phyloP scores from a whole-genome alignment of 92 coral and sea anemone species.

The Actinostola sp. region DNA sequence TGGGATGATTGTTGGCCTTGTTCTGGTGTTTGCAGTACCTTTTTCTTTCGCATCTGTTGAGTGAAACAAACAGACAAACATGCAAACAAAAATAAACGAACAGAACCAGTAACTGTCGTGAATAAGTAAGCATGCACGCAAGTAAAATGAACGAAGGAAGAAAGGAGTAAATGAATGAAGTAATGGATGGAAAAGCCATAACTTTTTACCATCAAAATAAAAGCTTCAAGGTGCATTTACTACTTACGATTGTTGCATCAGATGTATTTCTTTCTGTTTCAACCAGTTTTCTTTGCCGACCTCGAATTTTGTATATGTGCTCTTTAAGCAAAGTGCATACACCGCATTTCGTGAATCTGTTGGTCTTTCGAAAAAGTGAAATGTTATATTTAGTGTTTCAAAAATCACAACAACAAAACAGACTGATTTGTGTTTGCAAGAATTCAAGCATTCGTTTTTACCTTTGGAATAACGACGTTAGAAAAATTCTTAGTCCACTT shows the following conservation, averaged over 20 bases:
- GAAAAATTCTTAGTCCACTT: slow-evolving; percentile 30
- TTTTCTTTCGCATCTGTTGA: neutral
- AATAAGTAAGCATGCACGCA: neutral
- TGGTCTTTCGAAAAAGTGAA: no score
- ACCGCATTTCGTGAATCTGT: no score
- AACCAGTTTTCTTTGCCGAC: no score
- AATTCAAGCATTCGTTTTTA: neutral
- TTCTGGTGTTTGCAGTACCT: neutral
- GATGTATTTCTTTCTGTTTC: neutral
- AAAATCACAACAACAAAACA: no score
- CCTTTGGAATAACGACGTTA: slow-evolving; percentile 33
- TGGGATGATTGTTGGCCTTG: neutral
- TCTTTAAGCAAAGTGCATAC: no score
- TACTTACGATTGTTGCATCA: neutral
- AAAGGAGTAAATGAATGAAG: no score
- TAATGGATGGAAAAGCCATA: neutral
- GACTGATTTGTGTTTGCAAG: no score
- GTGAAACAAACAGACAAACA: neutral
- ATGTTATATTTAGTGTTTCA: no score
- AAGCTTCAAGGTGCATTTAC: neutral
- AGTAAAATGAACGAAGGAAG: no score
- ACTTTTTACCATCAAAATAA: neutral
- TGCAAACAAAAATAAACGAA: neutral
- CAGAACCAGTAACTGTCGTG: neutral
- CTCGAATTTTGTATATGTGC: no score